A percentile compares a stretch with the other conserved stretches of the same genome.
Evolutionary conservation across 2,113 vertebrate species (phyloP).

Genomic region (Muscicapa adusta): DNA sequence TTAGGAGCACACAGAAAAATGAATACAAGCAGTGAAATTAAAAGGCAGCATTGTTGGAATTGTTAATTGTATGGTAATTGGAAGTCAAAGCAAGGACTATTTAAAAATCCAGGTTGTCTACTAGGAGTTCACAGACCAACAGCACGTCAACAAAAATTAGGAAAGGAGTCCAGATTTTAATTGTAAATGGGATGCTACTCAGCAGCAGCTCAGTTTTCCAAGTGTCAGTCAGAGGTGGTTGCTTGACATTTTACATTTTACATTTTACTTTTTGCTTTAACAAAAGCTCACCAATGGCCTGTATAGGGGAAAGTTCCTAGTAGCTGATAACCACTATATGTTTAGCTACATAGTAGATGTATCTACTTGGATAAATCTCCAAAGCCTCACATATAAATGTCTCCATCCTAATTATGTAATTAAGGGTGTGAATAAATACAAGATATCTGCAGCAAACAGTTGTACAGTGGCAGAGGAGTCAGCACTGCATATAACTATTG

Average conservation of each 20-base stretch:
- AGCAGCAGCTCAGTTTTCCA: conserved; percentile 51
- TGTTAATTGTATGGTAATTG: conserved; percentile 71
- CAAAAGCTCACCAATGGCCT: conserved; percentile 10
- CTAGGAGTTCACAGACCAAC: conserved; percentile 65
- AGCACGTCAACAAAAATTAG: conserved; percentile 66
- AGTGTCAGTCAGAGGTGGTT: conserved; percentile 54
- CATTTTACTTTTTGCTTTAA: conserved; percentile 55
- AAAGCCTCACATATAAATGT: background rate
- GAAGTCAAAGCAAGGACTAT: conserved; percentile 68
- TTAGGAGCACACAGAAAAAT: conserved; percentile 36
- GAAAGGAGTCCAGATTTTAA: conserved; percentile 69
- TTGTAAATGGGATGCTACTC: conserved; percentile 69
- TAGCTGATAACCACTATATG: background rate
- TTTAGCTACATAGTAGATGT: background rate
- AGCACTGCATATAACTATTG: background rate
- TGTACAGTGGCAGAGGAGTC: background rate
- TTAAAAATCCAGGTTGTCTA: conserved; percentile 67
- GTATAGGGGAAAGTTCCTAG: background rate
- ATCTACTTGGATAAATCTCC: background rate
- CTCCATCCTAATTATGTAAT: background rate
- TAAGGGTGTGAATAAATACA: fast-evolving
- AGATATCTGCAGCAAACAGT: background rate
- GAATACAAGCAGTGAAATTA: conserved; percentile 54
- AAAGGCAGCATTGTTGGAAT: conserved; percentile 57
- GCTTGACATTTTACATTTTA: conserved; percentile 65